These are phyloP conservation scores for Dunckerocampus dactyliophorus DNA, from an alignment of 2,113 vertebrate species.

Conservation along the genomic window DNA sequence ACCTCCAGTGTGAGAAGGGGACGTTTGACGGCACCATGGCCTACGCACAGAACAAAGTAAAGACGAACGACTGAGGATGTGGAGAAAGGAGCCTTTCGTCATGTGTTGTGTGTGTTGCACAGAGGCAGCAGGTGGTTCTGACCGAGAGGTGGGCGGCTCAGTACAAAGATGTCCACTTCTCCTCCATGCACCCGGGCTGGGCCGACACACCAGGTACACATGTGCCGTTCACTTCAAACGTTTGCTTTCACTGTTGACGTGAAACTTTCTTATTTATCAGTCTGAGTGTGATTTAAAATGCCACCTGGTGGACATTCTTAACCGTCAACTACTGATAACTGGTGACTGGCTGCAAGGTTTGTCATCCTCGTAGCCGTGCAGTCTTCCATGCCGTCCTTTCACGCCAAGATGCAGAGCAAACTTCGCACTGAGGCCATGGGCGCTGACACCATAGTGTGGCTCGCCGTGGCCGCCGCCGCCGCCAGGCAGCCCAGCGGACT, in stretches of 20 bases:
- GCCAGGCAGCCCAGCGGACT: constrained; percentile 62
- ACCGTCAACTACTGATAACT: too few relatives aligned
- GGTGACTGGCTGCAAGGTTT: not conserved
- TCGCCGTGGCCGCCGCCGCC: constrained; percentile 63
- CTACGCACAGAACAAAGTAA: constrained; percentile 87
- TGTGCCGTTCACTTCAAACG: too few relatives aligned
- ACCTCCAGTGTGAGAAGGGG: constrained; percentile 79
- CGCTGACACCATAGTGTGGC: constrained; percentile 76
- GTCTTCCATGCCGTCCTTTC: constrained; percentile 75
- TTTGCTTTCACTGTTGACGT: not conserved
- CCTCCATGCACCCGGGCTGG: constrained; percentile 81
- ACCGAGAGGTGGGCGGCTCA: constrained; percentile 75
- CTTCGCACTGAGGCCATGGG: constrained; percentile 79
- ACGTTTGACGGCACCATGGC: constrained; percentile 82
- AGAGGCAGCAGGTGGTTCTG: constrained; percentile 82
- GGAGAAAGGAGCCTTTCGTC: not conserved
- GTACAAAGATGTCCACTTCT: constrained; percentile 79
- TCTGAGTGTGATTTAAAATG: not conserved
- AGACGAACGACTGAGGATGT: too few relatives aligned
- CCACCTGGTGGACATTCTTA: too few relatives aligned
- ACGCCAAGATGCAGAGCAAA: constrained; percentile 73
- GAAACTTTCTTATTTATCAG: too few relatives aligned
- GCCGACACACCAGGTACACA: constrained; percentile 77
- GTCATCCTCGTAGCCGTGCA: constrained; percentile 66
- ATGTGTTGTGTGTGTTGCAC: constrained; percentile 7